phyloP scores from a whole-genome alignment of 2,888 invertebrate species.

The Acanthosepion lycidas region DNA sequence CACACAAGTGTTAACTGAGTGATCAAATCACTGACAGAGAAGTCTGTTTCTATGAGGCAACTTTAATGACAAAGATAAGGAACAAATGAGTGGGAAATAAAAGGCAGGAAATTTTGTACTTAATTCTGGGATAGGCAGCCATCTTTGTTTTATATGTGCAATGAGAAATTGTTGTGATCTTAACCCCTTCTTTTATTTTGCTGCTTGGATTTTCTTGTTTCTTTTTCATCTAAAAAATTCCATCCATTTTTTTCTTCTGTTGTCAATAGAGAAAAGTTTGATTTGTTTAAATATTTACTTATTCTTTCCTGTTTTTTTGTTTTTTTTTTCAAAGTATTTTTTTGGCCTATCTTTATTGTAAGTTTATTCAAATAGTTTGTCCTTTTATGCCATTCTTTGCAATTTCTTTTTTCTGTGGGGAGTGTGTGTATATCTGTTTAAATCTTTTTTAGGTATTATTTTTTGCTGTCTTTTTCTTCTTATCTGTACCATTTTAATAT shows the following conservation, averaged over 20 bases:
- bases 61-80: conserved; percentile 20
- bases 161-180: not conserved
- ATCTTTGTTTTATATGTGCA: conserved; percentile 33
- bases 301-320: not conserved
- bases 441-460: not conserved
- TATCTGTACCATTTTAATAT: conserved; percentile 14
- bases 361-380: not conserved
- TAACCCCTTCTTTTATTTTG: not conserved
- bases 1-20: not conserved
- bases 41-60: not conserved
- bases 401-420: not conserved
- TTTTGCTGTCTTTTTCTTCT: not conserved
- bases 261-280: not conserved
- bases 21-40: conserved; percentile 33
- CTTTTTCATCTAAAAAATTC: not conserved
- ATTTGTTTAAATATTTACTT: conserved; percentile 11
- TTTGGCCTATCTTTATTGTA: not conserved
- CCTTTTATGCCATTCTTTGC: not conserved
- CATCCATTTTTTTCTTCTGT: not conserved
- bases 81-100: conserved; percentile 20
- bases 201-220: not conserved
- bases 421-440: not conserved
- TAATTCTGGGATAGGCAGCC: not conserved
- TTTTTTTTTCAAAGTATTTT: not conserved
- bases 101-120: conserved; percentile 4